Base-by-base conservation (phyloP, 2,113 vertebrate genomes). In the Tauraco erythrolophus region DNA sequence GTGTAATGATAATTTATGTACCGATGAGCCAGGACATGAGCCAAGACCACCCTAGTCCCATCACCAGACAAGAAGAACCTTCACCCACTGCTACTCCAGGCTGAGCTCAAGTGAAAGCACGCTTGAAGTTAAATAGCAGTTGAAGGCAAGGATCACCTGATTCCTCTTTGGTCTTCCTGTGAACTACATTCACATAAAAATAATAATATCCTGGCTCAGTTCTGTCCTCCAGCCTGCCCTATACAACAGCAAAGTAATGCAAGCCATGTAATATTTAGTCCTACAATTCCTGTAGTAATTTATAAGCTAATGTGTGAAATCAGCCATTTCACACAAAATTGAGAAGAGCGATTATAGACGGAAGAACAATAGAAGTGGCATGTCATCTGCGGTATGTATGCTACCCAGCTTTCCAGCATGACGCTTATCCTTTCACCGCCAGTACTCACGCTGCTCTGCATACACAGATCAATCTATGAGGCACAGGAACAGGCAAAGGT, bases 151-250 rank as follows among this genome's bases (percentile, higher is more conserved):
- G 25, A 79, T 91, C 35, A 35, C 45, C 12, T 61, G 71, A 64
- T 91, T 87, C n/a, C 61, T 69, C 37, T 78, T 80, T 66, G 43
- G 33, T 8, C 56, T 91, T 95, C 50, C 37, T 70, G 56, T 77
- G 46, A 91, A 62, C 68, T 54, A 21, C 21, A 57, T 23, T 57
- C 45, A 41, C 19, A 30, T 7, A 39, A 45, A 60, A 17, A 30
- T 53, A 68, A n/a, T 25, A 43, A 62, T 37, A 51, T 37, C 58
- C 28, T 77, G 57, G 48, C 31, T 39, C 53, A 11, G 8, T 33
- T 89, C 56, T 87, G 76, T 58, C 54, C 31, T 94, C 60, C 76
- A 81, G 41, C 50, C 56, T 70, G 22, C 31, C 79, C 60, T n/a
- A 10, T 61, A 39, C 46, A 81, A 37, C 24, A 66, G 13, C n/a